Conservation (phyloP, 2,888 invertebrate species). For the Pheosia gnoma region DNA sequence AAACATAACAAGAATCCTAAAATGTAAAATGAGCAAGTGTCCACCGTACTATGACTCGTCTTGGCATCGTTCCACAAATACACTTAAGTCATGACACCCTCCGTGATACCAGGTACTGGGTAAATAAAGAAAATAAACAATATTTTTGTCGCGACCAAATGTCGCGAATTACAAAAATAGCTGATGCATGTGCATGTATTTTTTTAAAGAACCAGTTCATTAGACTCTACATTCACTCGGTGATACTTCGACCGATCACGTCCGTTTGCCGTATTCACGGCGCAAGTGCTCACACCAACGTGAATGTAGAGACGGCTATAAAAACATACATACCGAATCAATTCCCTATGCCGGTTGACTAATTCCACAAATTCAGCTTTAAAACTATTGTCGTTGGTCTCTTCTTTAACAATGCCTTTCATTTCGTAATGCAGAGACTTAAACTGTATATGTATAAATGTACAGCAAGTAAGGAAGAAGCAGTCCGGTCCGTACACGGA, state of each 20-base stretch:
- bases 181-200: background rate
- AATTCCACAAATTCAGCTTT: conserved; percentile 32
- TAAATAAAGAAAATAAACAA: background rate
- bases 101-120: background rate
- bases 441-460: conserved; percentile 57
- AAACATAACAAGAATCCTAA: background rate
- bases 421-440: conserved; percentile 47
- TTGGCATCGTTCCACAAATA: conserved; percentile 30
- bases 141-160: background rate
- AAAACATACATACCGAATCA: conserved; percentile 47
- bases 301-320: background rate
- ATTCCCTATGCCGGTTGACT: conserved; percentile 47
- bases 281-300: too few relatives aligned
- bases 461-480: conserved; percentile 53
- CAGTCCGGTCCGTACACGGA: conserved; percentile 53
- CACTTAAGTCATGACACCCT: background rate
- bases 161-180: background rate
- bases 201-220: too few relatives aligned
- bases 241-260: too few relatives aligned
- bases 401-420: conserved; percentile 32
- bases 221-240: too few relatives aligned
- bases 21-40: background rate
- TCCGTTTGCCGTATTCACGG: too few relatives aligned
- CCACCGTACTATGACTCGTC: conserved; percentile 14
- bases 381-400: conserved; percentile 18